Conservation (phyloP, 2,888 invertebrate species). For the Steinernema carpocapsae region DNA sequence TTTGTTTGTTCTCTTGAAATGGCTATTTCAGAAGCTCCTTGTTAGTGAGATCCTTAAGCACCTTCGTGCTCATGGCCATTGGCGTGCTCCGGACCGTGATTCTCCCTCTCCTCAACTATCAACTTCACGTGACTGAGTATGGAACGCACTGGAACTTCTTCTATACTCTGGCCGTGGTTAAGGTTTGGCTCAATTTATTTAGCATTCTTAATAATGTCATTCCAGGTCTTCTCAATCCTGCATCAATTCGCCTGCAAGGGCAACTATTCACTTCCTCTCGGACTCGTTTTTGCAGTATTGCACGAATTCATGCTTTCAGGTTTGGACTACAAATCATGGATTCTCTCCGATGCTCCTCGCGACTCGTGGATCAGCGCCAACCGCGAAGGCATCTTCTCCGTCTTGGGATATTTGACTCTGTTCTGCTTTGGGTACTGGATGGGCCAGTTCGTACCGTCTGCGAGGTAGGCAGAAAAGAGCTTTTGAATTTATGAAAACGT, state of each 20-base stretch:
- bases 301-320: not conserved
- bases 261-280: conserved; percentile 33
- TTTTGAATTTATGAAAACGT: no score
- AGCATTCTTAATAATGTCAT: not conserved
- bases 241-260: conserved; percentile 5
- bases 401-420: conserved; percentile 83
- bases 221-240: conserved; percentile 33
- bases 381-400: conserved; percentile 86
- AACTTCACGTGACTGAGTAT: conserved; percentile 88
- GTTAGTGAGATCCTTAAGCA: conserved; percentile 36
- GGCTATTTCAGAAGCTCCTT: conserved; percentile 28
- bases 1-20: no score
- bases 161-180: conserved; percentile 85
- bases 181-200: conserved; percentile 70
- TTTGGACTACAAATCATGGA: conserved; percentile 45
- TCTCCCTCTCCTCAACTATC: conserved; percentile 77
- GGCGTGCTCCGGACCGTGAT: conserved; percentile 71
- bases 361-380: conserved; percentile 79
- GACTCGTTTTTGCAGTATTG: conserved; percentile 27
- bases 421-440: conserved; percentile 75
- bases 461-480: no score
- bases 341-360: conserved; percentile 50
- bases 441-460: not conserved
- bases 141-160: conserved; percentile 99
- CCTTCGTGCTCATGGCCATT: conserved; percentile 68